A percentile compares a stretch with the other conserved stretches of the same genome.
Evolutionary conservation across 2,888 invertebrate species (phyloP).

Genomic region (Melanophora roralis): DNA sequence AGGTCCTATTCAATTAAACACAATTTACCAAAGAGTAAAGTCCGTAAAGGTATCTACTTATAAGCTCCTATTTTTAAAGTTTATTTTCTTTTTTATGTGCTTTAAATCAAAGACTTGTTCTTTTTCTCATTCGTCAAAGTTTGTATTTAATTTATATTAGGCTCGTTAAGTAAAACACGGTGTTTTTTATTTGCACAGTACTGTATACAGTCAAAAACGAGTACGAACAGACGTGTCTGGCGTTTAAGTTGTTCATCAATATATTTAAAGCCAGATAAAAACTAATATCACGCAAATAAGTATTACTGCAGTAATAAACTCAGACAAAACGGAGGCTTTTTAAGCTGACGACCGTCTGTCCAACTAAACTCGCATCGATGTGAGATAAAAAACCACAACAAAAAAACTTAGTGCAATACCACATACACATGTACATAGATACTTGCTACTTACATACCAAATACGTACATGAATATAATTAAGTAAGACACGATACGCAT

Average conservation of each 20-base stretch:
- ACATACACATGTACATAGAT: too few species aligned
- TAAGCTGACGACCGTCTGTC: constrained; percentile 22
- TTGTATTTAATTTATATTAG: too few species aligned
- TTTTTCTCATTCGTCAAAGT: too few species aligned
- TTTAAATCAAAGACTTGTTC: too few species aligned
- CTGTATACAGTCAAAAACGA: constrained; percentile 2
- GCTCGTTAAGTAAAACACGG: too few species aligned
- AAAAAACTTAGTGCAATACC: neutral
- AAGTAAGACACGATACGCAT: neutral
- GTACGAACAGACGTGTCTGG: constrained; percentile 47
- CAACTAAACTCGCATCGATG: constrained; percentile 5
- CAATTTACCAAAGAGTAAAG: too few species aligned
- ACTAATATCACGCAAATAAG: neutral
- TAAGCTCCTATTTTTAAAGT: too few species aligned
- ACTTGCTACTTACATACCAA: too few species aligned
- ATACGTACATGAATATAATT: neutral
- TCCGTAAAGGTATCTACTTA: too few species aligned
- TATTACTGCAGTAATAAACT: constrained; percentile 28
- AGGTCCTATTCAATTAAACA: too few species aligned
- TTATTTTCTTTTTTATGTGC: too few species aligned
- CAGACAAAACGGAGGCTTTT: constrained; percentile 55
- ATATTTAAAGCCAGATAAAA: neutral
- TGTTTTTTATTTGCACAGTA: too few species aligned
- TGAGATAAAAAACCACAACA: neutral
- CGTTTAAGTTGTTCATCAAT: constrained; percentile 38